These are phyloP conservation scores for Oasisia sp. DNA, from an alignment of 2,888 invertebrate species.

Conservation along the genomic window DNA sequence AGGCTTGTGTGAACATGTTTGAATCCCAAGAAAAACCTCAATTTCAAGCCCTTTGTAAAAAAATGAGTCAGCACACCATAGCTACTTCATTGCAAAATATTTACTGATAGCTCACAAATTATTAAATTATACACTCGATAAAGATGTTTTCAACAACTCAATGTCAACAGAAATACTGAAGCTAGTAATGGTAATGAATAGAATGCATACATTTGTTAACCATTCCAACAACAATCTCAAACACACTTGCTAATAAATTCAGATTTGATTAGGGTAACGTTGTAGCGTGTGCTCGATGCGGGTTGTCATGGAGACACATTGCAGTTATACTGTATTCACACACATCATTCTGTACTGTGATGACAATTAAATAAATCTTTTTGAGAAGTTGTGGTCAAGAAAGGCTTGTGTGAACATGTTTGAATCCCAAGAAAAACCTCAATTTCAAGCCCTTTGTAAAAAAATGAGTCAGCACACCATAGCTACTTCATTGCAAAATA, in stretches of 20 bases:
- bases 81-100: background rate
- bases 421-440: background rate
- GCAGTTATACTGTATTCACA: background rate
- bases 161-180: background rate
- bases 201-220: background rate
- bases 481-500: background rate
- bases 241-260: background rate
- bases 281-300: background rate
- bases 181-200: background rate
- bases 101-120: background rate
- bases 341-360: background rate
- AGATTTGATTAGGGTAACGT: slow-evolving; percentile 1
- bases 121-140: background rate
- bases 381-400: slow-evolving; percentile 6
- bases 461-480: background rate
- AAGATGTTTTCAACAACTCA: background rate
- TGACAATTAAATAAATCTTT: background rate
- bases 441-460: background rate
- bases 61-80: background rate
- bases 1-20: background rate
- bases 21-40: background rate
- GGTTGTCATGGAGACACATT: background rate
- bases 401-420: background rate
- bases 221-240: background rate
- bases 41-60: background rate